Percentiles rank a stretch among this genome's conserved stretches.
These are phyloP conservation scores for Nothobranchius kuhntae DNA, from an alignment of 2,113 vertebrate species.

Conservation along the genomic window DNA sequence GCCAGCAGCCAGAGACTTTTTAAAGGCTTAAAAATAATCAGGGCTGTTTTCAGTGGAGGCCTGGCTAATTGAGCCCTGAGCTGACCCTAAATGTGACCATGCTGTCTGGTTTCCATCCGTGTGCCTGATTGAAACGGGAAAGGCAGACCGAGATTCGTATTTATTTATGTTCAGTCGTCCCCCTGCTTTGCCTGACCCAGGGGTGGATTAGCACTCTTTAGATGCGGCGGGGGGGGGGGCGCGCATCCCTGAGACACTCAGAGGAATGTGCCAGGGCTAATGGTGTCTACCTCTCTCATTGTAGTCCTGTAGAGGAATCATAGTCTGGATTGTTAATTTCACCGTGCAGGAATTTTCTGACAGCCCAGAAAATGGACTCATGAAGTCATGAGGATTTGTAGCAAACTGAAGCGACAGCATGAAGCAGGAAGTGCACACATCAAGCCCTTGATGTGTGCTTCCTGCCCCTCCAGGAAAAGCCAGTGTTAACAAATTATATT, in stretches of 20 bases:
- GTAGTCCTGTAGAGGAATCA: background rate
- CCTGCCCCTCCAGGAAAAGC: too few relatives aligned
- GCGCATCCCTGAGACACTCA: slow-evolving; percentile 49
- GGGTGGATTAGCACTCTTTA: slow-evolving; percentile 66
- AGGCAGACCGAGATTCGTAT: slow-evolving; percentile 63
- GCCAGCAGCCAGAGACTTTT: slow-evolving; percentile 54
- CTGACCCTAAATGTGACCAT: slow-evolving; percentile 63
- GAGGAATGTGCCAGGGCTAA: slow-evolving; percentile 49
- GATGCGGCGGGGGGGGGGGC: slow-evolving; percentile 53
- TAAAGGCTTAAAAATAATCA: slow-evolving; percentile 73
- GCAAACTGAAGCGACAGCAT: slow-evolving; percentile 53
- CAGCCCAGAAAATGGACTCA: slow-evolving; percentile 25
- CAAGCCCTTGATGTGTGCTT: too few relatives aligned
- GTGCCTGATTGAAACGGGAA: slow-evolving; percentile 70
- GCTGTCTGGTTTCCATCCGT: slow-evolving; percentile 72
- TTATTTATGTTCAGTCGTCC: slow-evolving; percentile 70
- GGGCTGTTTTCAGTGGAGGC: slow-evolving; percentile 53
- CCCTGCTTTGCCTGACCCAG: slow-evolving; percentile 51
- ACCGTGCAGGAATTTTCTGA: slow-evolving; percentile 20
- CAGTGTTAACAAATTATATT: too few relatives aligned
- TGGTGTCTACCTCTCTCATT: slow-evolving; percentile 48
- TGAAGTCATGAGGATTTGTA: slow-evolving; percentile 17
- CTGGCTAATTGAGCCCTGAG: slow-evolving; percentile 69
- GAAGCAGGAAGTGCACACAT: slow-evolving; percentile 34
- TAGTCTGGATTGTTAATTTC: slow-evolving; percentile 1